Conservation (phyloP, 2,888 invertebrate genomes). For the Linnaemya tessellans region DNA sequence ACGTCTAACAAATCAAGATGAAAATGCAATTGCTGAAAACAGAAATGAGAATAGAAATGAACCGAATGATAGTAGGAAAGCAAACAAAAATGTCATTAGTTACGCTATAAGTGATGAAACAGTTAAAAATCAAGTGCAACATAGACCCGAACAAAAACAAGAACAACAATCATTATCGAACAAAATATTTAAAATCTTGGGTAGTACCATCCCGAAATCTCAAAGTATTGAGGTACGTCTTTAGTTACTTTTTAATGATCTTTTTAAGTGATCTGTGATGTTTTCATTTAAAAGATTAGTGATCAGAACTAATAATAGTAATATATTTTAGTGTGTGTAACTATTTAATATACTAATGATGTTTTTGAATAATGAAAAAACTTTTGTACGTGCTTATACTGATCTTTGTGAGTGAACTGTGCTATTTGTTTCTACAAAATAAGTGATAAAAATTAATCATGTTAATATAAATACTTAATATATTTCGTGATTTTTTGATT, state of each 20-base stretch:
- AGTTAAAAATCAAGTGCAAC: slow-evolving; percentile 42
- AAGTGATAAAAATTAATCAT: slow-evolving; percentile 24
- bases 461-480: neutral
- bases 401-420: slow-evolving; percentile 52
- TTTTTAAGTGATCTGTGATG: slow-evolving; percentile 51
- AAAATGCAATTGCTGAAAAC: slow-evolving; percentile 13
- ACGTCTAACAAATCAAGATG: slow-evolving; percentile 43
- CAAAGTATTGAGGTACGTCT: slow-evolving; percentile 67
- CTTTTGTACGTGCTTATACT: neutral
- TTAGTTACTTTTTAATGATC: slow-evolving; percentile 9
- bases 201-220: slow-evolving; percentile 51
- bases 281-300: slow-evolving; percentile 4
- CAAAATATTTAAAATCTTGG: slow-evolving; percentile 55
- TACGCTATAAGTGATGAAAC: slow-evolving; percentile 24
- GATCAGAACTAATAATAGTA: slow-evolving; percentile 7
- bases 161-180: slow-evolving; percentile 41
- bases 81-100: slow-evolving; percentile 15
- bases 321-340: neutral
- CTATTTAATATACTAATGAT: neutral
- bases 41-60: slow-evolving; percentile 37
- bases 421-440: neutral
- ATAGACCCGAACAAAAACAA: slow-evolving; percentile 22
- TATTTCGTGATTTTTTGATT: neutral
- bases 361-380: neutral
- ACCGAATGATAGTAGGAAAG: slow-evolving; percentile 15